Conservation (phyloP, 2,113 vertebrate species). For the Nibea albiflora region DNA sequence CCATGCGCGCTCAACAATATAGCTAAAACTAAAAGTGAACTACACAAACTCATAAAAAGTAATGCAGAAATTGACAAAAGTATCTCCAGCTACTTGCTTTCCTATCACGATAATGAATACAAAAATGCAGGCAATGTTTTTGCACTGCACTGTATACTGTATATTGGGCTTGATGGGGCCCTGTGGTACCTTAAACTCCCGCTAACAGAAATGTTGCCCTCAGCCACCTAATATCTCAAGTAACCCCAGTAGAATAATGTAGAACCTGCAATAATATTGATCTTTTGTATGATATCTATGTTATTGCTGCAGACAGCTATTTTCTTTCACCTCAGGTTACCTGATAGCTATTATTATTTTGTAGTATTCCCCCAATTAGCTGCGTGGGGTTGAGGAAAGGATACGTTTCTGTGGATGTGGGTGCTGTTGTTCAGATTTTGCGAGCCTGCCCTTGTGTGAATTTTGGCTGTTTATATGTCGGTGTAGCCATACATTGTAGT, state of each 20-base stretch:
- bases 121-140: conserved; percentile 1
- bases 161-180: conserved; percentile 11
- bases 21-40: conserved; percentile 1
- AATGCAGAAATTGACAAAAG: conserved; percentile 6
- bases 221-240: conserved; percentile 38
- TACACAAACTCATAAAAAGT: conserved; percentile 1
- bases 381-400: not conserved
- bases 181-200: conserved; percentile 25
- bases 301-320: conserved; percentile 25
- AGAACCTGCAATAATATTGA: conserved; percentile 45
- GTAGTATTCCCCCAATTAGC: conserved; percentile 33
- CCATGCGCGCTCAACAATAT: not conserved
- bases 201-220: conserved; percentile 43
- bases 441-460: not conserved
- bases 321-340: conserved; percentile 46
- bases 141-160: not conserved
- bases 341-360: conserved; percentile 30
- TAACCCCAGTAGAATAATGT: conserved; percentile 27
- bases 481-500: conserved; percentile 34
- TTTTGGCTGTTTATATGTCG: not conserved
- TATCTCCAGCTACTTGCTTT: not conserved
- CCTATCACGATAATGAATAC: conserved; percentile 2
- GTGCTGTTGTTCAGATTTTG: conserved; percentile 15
- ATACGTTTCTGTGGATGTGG: not conserved
- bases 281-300: conserved; percentile 44